Evolutionary conservation across 2,888 invertebrate genomes (phyloP), one percentile per base, ranked within the genome.

Genomic region (Trissonchulus latispiculum): DNA sequence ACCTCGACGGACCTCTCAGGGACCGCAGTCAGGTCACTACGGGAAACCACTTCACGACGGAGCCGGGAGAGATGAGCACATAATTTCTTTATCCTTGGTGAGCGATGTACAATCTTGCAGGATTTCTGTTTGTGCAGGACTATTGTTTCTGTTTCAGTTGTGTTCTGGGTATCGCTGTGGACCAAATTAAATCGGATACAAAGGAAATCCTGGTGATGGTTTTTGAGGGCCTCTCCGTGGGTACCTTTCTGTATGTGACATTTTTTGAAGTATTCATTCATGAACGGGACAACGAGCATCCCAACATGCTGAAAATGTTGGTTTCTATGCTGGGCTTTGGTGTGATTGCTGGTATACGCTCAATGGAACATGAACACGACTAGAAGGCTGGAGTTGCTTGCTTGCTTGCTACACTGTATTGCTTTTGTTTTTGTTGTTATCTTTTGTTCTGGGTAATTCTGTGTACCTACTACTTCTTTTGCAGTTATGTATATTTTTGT

Each of bases 231-330:
- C 84, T 95, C 73, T 95, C 95, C 0, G 90, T 92, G 61, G 95
- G 95, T 32, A 95, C 95, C 0, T 88, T 96, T 71, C 86, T 95
- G 1, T 95, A 95, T 85, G 93, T 95, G 31, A 93, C 95, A 33
- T 95, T 95, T 87, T 95, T 95, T 84, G 95, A 96, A 85, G 80
- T 81, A 32, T 77, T 81, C 2, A 77, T 82, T 8, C 81, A 81
- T 77, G 82, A 81, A 72, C 77, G 82, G 35, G 81, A 81, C 77
- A 81, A 81, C 72, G 82, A 81, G 72, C 81, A 81, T 73, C 79
- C 79, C 59, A 82, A 82, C 70, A 74, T 82, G 70, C 75, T 80
- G 31, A 81, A 81, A 73, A 76, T 81, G 61, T 36, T 79, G 1
- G 77, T 78, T 32, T 80, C 80, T 78, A 72, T 82, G 33, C 31